Conservation (phyloP, 2,888 invertebrate genomes). For the Epinotia brunnichana region DNA sequence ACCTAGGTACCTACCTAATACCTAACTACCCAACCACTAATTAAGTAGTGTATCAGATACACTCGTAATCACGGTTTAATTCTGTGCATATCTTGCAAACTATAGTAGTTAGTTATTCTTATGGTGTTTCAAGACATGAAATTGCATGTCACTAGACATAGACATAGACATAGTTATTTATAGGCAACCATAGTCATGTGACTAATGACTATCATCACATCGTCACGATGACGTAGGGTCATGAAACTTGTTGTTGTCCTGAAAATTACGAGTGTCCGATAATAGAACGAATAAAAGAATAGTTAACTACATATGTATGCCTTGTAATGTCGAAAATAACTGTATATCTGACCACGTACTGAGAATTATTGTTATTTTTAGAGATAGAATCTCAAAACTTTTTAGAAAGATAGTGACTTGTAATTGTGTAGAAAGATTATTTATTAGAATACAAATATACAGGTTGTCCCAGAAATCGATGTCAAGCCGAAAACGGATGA, state of each 20-base stretch:
- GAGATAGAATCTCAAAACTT: too few species aligned
- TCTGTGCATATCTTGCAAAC: neutral
- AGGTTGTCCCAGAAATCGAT: too few species aligned
- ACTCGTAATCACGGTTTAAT: neutral
- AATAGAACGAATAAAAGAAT: conserved; percentile 2
- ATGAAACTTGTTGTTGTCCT: conserved; percentile 31
- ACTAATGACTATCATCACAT: neutral
- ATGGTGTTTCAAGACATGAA: neutral
- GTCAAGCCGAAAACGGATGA: too few species aligned
- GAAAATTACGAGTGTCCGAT: neutral
- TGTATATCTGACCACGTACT: too few species aligned
- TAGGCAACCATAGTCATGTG: conserved; percentile 15
- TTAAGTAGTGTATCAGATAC: neutral
- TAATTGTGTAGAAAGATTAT: too few species aligned
- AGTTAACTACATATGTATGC: conserved; percentile 2
- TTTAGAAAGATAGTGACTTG: too few species aligned
- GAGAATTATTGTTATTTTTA: too few species aligned
- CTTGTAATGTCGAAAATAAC: neutral
- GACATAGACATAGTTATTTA: too few species aligned
- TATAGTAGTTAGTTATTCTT: neutral
- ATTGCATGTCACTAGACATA: too few species aligned
- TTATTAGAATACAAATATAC: too few species aligned
- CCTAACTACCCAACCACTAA: neutral
- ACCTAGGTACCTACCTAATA: neutral
- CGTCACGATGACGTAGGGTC: conserved; percentile 17